Conservation (phyloP, 1,140 invertebrate genomes). For the Orchesella cincta region DNA sequence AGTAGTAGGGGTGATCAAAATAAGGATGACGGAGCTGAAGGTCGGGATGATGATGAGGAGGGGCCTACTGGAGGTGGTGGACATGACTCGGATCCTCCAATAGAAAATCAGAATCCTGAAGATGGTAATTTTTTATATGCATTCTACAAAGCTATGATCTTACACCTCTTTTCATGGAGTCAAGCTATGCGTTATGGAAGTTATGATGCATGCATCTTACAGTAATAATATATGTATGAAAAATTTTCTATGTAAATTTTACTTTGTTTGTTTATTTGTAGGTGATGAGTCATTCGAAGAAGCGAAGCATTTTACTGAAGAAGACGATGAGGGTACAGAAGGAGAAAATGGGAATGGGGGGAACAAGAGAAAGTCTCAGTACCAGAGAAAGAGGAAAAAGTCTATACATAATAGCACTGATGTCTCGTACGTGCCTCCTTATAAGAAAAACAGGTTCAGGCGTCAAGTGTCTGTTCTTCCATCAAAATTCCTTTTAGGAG, state of each 20-base stretch:
- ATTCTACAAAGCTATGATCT: neutral
- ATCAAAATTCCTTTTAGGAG: constrained; percentile 90
- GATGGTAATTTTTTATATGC: constrained; percentile 8
- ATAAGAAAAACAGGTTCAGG: constrained; percentile 39
- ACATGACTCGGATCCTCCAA: constrained; percentile 35
- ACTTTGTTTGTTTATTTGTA: constrained; percentile 7
- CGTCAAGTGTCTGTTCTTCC: constrained; percentile 66
- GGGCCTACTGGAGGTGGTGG: neutral
- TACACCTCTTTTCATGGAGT: too few species aligned
- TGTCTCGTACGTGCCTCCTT: constrained; percentile 46
- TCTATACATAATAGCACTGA: constrained; percentile 28
- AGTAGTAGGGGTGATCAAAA: neutral
- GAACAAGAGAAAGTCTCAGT: constrained; percentile 11
- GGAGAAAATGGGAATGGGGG: neutral
- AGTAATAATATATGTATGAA: too few species aligned
- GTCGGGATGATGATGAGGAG: neutral
- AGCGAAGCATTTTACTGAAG: constrained; percentile 18
- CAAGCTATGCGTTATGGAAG: too few species aligned
- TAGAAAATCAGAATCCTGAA: constrained; percentile 30
- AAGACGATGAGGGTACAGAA: neutral
- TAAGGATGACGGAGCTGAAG: neutral
- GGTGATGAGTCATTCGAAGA: neutral
- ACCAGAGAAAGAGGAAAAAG: constrained; percentile 43
- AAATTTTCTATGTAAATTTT: neutral
- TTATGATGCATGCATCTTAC: neutral